Evolutionary conservation across 1,140 invertebrate species (phyloP).

Genomic region (Pararge aegeria): DNA sequence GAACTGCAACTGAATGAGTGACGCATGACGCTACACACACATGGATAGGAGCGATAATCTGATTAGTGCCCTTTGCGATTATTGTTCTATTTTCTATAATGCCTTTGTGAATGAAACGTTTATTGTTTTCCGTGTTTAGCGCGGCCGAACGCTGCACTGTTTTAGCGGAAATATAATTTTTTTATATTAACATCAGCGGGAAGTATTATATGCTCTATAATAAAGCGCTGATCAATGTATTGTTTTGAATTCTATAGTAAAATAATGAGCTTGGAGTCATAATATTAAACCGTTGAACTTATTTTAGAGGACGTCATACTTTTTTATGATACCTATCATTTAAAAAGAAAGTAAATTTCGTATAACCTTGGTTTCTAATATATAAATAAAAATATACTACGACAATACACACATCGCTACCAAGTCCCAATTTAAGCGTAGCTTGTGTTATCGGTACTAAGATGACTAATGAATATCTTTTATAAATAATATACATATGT

Average conservation of each 20-base stretch:
- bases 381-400: no score
- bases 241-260: background rate
- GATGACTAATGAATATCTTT: no score
- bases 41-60: slow-evolving; percentile 51
- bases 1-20: slow-evolving; percentile 32
- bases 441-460: no score
- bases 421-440: no score
- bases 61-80: slow-evolving; percentile 60
- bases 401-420: no score
- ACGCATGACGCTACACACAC: slow-evolving; percentile 45
- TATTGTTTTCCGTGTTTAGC: slow-evolving; percentile 23
- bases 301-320: no score
- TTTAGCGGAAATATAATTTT: slow-evolving; percentile 14
- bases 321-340: no score
- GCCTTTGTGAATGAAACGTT: slow-evolving; percentile 38
- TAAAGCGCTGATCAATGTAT: background rate
- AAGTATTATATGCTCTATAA: background rate
- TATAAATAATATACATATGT: no score
- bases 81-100: slow-evolving; percentile 45
- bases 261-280: no score
- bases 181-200: slow-evolving; percentile 1
- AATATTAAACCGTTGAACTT: no score
- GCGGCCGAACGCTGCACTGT: slow-evolving; percentile 15
- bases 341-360: no score
- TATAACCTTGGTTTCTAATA: no score